phyloP scores from a whole-genome alignment of 1,140 invertebrate genomes.

The Lasaia peninsularis region DNA sequence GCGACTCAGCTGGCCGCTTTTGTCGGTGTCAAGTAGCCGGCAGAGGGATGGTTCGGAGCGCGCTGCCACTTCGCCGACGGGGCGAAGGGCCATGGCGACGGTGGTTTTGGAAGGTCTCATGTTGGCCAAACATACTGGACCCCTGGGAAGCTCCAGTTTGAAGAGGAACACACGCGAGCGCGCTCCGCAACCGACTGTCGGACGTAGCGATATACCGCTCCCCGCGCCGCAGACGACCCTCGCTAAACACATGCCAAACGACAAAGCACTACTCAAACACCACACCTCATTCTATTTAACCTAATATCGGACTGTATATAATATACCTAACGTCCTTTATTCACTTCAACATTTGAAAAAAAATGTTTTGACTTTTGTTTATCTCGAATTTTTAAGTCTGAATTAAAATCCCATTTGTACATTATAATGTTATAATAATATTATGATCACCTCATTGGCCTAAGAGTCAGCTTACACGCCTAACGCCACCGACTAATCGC shows the following conservation, averaged over 20 bases:
- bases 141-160: constrained; percentile 66
- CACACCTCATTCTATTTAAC: constrained; percentile 18
- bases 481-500: too few relatives aligned
- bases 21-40: constrained; percentile 59
- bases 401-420: too few relatives aligned
- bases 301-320: not conserved
- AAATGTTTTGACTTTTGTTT: too few relatives aligned
- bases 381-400: too few relatives aligned
- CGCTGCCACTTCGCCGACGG: constrained; percentile 52
- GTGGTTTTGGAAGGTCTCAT: constrained; percentile 51
- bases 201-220: constrained; percentile 36
- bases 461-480: too few relatives aligned
- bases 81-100: constrained; percentile 46
- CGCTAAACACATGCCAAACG: constrained; percentile 30
- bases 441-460: too few relatives aligned
- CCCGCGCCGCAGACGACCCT: constrained; percentile 40
- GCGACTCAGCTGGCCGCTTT: constrained; percentile 59
- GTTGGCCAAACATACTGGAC: constrained; percentile 65
- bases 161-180: constrained; percentile 63
- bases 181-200: constrained; percentile 61
- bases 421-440: too few relatives aligned
- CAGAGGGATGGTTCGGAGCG: constrained; percentile 63
- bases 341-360: too few relatives aligned
- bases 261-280: constrained; percentile 50
- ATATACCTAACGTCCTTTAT: too few relatives aligned